phyloP scores from a whole-genome alignment of 2,888 invertebrate species.

The Oscheius sp. region DNA sequence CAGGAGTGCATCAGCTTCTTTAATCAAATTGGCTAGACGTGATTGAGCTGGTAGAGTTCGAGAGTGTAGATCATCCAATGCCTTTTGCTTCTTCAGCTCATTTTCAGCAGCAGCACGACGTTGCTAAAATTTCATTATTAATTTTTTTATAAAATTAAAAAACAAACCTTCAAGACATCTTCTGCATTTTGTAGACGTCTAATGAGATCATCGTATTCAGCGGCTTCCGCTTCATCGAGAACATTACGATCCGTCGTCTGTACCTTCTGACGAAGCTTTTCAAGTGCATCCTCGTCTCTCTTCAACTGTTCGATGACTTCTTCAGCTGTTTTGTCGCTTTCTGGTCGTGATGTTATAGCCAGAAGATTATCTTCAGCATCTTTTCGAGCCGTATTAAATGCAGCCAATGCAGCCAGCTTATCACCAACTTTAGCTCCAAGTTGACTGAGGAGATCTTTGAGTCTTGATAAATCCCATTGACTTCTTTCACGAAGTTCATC shows the following conservation, averaged over 20 bases:
- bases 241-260: constrained; percentile 34
- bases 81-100: constrained; percentile 39
- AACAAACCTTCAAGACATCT: constrained; percentile 39
- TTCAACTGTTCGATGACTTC: constrained; percentile 38
- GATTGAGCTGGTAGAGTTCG: constrained; percentile 33
- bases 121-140: constrained; percentile 31
- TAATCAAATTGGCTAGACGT: constrained; percentile 44
- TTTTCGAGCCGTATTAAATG: constrained; percentile 50
- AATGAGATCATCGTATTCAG: constrained; percentile 45
- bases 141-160: neutral
- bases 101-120: constrained; percentile 45
- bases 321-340: constrained; percentile 30
- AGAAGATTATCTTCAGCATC: constrained; percentile 47
- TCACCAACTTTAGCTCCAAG: constrained; percentile 50
- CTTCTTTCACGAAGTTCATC: constrained; percentile 48
- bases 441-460: constrained; percentile 47
- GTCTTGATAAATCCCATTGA: constrained; percentile 48
- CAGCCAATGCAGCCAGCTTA: constrained; percentile 52
- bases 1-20: constrained; percentile 42
- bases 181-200: constrained; percentile 44
- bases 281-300: constrained; percentile 36
- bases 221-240: constrained; percentile 43
- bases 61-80: constrained; percentile 38
- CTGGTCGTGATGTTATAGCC: constrained; percentile 34
- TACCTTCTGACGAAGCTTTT: constrained; percentile 34